Evolutionary conservation across 2,797 vertebrate genomes (phyloP).

Genomic region (Podarcis lilfordi): DNA sequence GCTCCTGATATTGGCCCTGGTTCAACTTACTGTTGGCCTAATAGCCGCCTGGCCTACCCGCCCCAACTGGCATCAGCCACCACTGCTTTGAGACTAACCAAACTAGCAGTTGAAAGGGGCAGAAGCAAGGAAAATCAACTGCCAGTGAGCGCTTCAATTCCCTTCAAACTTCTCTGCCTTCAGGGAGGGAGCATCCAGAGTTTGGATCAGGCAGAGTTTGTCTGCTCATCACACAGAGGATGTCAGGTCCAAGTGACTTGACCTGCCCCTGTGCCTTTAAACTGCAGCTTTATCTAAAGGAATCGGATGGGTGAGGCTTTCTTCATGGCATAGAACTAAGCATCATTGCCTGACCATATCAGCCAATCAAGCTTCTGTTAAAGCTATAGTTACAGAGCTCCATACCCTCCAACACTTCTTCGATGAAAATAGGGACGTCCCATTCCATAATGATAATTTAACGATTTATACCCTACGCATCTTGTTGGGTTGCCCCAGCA

Average conservation of each 20-base stretch:
- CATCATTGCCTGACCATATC: not conserved
- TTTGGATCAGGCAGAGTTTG: not conserved
- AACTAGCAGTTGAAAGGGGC: not conserved
- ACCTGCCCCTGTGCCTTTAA: not conserved
- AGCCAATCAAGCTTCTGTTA: not conserved
- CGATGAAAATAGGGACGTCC: too few relatives aligned
- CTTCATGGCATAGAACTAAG: not conserved
- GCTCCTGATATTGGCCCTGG: too few relatives aligned
- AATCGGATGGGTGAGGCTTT: not conserved
- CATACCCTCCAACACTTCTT: too few relatives aligned
- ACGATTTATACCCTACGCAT: too few relatives aligned
- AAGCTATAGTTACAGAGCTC: not conserved
- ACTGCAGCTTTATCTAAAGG: not conserved
- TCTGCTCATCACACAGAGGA: not conserved
- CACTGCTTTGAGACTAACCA: too few relatives aligned
- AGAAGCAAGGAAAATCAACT: not conserved
- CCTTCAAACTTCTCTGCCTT: not conserved
- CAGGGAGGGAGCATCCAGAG: not conserved
- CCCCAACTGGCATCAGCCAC: too few relatives aligned
- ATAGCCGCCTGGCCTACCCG: too few relatives aligned
- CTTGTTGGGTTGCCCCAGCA: too few relatives aligned
- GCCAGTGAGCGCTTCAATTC: not conserved
- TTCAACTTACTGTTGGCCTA: too few relatives aligned
- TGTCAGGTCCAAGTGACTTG: not conserved
- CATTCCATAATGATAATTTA: too few relatives aligned